These are phyloP conservation scores for Sialia sialis DNA, from an alignment of 2,113 vertebrate genomes.

Conservation along the genomic window DNA sequence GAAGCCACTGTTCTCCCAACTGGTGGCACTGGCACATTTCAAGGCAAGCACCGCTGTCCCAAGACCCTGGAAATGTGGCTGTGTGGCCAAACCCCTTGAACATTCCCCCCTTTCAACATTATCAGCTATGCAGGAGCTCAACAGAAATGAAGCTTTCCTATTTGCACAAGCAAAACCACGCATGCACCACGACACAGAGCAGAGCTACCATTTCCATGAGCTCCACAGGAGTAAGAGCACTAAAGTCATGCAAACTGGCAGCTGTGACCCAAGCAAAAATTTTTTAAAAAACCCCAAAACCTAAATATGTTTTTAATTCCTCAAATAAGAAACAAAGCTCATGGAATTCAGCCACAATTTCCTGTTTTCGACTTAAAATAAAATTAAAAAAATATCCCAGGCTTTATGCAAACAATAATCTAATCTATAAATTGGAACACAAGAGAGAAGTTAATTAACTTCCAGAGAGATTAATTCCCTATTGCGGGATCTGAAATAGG, in stretches of 20 bases:
- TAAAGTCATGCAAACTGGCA: slow-evolving; percentile 23
- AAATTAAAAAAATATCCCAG: not conserved
- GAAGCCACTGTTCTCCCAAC: not conserved
- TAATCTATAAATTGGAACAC: not conserved
- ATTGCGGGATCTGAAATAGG: not conserved
- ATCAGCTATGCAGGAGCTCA: fast-evolving
- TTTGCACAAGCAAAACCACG: not conserved
- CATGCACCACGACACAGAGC: not conserved
- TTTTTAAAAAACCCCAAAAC: not conserved
- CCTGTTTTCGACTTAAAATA: slow-evolving; percentile 61
- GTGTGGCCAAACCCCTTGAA: fast-evolving
- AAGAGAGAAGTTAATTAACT: not conserved
- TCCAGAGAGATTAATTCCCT: not conserved
- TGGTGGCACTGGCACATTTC: not conserved
- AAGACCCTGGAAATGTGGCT: not conserved
- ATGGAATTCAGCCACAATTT: slow-evolving; percentile 64
- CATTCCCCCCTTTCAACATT: not conserved
- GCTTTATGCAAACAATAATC: not conserved
- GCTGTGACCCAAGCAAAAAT: slow-evolving; percentile 33
- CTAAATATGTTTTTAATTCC: slow-evolving; percentile 60
- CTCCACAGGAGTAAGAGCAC: not conserved
- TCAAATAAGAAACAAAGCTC: slow-evolving; percentile 60
- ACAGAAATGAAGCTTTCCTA: not conserved
- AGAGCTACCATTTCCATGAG: not conserved
- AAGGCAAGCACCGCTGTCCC: not conserved